These are phyloP conservation scores for Agriopis leucophaearia DNA, from an alignment of 2,888 invertebrate species.

Conservation along the genomic window DNA sequence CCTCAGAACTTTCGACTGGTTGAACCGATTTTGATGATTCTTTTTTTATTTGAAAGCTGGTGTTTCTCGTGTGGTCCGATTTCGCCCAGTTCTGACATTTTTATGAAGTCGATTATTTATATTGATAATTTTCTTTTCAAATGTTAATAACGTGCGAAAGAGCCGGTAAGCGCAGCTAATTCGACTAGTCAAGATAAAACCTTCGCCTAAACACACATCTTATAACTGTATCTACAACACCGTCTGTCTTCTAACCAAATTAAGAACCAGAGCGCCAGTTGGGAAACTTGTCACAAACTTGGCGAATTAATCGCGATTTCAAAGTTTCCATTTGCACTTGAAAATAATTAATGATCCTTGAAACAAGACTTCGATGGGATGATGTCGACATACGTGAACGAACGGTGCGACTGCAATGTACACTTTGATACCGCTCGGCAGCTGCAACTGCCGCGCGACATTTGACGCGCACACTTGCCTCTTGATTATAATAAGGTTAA, in stretches of 20 bases:
- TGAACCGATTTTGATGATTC: no score
- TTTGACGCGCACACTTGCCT: no score
- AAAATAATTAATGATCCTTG: slow-evolving; percentile 65
- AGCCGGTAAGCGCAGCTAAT: no score
- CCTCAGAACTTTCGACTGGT: no score
- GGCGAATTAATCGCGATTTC: slow-evolving; percentile 60
- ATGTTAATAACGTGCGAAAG: no score
- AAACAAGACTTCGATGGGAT: slow-evolving; percentile 47
- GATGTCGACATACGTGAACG: slow-evolving; percentile 3
- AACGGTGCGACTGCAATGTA: neutral
- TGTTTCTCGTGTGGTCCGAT: no score
- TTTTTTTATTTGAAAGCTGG: no score
- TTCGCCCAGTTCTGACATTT: no score
- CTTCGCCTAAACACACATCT: neutral
- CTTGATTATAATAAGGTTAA: no score
- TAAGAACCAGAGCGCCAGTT: slow-evolving; percentile 39
- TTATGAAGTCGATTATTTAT: no score
- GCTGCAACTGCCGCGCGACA: no score
- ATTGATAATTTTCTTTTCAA: no score
- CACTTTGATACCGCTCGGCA: neutral
- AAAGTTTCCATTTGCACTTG: slow-evolving; percentile 58
- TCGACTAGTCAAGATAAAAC: neutral
- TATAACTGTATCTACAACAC: slow-evolving; percentile 9
- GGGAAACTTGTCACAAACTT: slow-evolving; percentile 53
- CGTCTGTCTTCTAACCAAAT: slow-evolving; percentile 42